Evolutionary conservation across 2,888 invertebrate genomes (phyloP).

Genomic region (Tineola bisselliella): DNA sequence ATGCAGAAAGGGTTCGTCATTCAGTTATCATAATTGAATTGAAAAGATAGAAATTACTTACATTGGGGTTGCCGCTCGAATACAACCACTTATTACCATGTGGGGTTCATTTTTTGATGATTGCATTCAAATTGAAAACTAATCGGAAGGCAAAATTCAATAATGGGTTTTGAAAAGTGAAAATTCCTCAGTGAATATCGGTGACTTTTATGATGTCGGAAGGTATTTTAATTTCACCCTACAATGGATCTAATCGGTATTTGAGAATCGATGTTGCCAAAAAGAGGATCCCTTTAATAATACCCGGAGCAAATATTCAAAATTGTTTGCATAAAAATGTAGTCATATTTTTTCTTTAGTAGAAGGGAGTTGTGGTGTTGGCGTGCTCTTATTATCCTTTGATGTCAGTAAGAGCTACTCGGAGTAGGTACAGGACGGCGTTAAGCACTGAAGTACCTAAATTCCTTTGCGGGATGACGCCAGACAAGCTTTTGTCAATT

Average conservation of each 20-base stretch:
- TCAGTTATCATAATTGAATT: slow-evolving; percentile 14
- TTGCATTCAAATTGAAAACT: slow-evolving; percentile 14
- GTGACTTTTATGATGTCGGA: slow-evolving; percentile 7
- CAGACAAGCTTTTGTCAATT: slow-evolving; percentile 8
- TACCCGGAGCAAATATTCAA: neutral
- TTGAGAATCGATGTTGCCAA: neutral
- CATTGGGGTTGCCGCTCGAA: slow-evolving; percentile 9
- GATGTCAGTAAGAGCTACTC: slow-evolving; percentile 12
- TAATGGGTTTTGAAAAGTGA: neutral
- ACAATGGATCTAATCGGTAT: slow-evolving; percentile 5
- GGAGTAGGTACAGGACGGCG: neutral
- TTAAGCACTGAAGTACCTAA: neutral
- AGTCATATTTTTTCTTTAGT: neutral
- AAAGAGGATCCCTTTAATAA: slow-evolving; percentile 5
- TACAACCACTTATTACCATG: slow-evolving; percentile 8
- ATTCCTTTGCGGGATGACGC: slow-evolving; percentile 11
- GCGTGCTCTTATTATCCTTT: slow-evolving; percentile 2
- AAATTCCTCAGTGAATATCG: neutral
- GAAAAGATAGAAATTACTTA: slow-evolving; percentile 12
- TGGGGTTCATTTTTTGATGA: slow-evolving; percentile 1
- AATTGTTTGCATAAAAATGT: slow-evolving; percentile 2
- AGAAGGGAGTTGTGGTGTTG: neutral
- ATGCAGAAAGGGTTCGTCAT: slow-evolving; percentile 22
- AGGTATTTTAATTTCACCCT: slow-evolving; percentile 11
- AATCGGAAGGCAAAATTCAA: slow-evolving; percentile 12